These are phyloP conservation scores for Paralichthys olivaceus DNA, from an alignment of 2,113 vertebrate genomes.

Conservation along the genomic window DNA sequence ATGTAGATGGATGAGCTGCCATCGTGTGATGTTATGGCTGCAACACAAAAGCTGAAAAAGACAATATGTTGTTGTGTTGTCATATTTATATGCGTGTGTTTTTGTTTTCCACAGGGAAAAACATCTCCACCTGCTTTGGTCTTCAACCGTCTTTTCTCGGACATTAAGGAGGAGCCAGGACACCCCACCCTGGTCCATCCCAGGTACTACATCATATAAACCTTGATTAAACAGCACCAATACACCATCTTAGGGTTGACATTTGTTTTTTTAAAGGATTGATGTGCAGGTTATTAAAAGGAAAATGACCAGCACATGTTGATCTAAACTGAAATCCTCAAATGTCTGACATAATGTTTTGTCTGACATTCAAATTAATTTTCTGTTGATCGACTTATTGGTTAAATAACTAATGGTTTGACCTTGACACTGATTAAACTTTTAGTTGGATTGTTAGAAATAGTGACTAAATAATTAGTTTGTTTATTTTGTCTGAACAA, in stretches of 20 bases:
- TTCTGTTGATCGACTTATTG: neutral
- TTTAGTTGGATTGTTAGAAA: neutral
- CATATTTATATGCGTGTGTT: slow-evolving; percentile 16
- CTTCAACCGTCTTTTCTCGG: slow-evolving; percentile 90
- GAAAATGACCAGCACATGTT: neutral
- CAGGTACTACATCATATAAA: slow-evolving; percentile 84
- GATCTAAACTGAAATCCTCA: neutral
- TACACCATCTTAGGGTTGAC: neutral
- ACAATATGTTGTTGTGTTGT: slow-evolving; percentile 2
- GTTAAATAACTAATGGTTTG: neutral
- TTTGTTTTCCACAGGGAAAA: slow-evolving; percentile 82
- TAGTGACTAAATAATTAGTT: neutral
- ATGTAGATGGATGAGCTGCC: slow-evolving; percentile 15
- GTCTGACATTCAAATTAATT: too few relatives aligned
- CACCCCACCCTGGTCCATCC: slow-evolving; percentile 90
- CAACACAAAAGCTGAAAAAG: neutral
- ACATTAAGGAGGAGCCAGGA: slow-evolving; percentile 96
- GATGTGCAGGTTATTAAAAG: neutral
- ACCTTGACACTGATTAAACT: neutral
- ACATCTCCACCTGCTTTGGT: slow-evolving; percentile 83
- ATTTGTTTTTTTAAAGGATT: too few relatives aligned
- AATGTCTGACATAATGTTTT: neutral
- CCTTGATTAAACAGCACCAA: neutral
- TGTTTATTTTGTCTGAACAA: neutral
- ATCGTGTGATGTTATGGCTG: neutral